A percentile compares a stretch with the other conserved stretches of the same genome.
phyloP scores from a whole-genome alignment of 53 echinoderm and acorn worm genomes.

The Antedon mediterranea region DNA sequence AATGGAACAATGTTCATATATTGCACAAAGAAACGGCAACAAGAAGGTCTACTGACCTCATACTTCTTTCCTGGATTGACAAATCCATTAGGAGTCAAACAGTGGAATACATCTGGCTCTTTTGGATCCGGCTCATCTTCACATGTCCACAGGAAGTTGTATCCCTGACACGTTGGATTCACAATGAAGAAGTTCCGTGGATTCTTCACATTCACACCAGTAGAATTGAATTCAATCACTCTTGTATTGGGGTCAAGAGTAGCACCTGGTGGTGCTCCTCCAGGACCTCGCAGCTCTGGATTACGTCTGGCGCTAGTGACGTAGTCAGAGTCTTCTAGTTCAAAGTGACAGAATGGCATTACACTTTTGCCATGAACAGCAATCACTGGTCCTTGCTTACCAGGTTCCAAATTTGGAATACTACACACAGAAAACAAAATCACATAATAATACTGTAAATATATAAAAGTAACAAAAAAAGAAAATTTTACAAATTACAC shows the following conservation, averaged over 20 bases:
- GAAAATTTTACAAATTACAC: too few relatives aligned
- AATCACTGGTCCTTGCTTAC: slow-evolving; percentile 90
- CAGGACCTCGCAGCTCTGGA: slow-evolving; percentile 90
- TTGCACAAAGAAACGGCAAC: too few relatives aligned
- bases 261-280: slow-evolving; percentile 88
- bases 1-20: too few relatives aligned
- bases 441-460: too few relatives aligned
- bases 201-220: slow-evolving; percentile 69
- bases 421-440: slow-evolving; percentile 25
- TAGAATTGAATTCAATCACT: slow-evolving; percentile 74
- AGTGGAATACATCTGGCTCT: slow-evolving; percentile 46
- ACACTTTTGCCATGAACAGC: slow-evolving; percentile 66
- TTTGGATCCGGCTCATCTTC: slow-evolving; percentile 86
- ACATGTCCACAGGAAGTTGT: slow-evolving; percentile 82
- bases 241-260: slow-evolving; percentile 98
- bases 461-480: too few relatives aligned
- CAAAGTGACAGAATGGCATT: slow-evolving; percentile 99
- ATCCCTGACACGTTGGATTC: slow-evolving; percentile 66
- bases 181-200: slow-evolving; percentile 78
- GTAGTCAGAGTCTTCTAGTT: slow-evolving; percentile 97
- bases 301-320: slow-evolving; percentile 93
- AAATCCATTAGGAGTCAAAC: slow-evolving; percentile 52
- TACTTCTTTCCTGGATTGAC: slow-evolving; percentile 79
- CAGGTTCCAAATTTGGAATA: slow-evolving; percentile 81
- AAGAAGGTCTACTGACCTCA: slow-evolving; percentile 64